Evolutionary conservation across 1,140 invertebrate genomes (phyloP).

Genomic region (Drosophila gunungcola): DNA sequence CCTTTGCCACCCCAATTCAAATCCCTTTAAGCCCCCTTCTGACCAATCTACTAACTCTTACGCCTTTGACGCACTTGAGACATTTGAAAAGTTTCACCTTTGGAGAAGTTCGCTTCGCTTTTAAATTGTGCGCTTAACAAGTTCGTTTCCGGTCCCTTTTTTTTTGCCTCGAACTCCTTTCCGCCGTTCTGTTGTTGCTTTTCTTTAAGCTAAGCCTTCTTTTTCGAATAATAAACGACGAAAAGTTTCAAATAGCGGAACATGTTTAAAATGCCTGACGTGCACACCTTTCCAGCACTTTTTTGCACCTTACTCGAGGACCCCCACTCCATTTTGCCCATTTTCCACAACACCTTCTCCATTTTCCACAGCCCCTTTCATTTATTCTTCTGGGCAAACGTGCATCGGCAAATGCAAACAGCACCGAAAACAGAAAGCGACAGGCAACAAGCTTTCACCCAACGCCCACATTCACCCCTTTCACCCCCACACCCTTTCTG

Average conservation of each 20-base stretch:
- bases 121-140: constrained; percentile 50
- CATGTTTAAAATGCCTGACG: constrained; percentile 71
- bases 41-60: neutral
- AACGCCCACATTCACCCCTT: constrained; percentile 1
- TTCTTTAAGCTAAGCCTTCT: constrained; percentile 9
- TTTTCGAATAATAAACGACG: constrained; percentile 60
- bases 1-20: neutral
- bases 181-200: constrained; percentile 13
- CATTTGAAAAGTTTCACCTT: constrained; percentile 49
- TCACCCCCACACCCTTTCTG: neutral
- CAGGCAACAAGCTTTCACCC: constrained; percentile 59
- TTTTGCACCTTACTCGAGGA: neutral
- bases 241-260: constrained; percentile 63
- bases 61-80: constrained; percentile 43
- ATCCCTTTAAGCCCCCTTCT: neutral
- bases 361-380: constrained; percentile 1
- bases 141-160: constrained; percentile 27
- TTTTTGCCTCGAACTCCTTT: neutral
- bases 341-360: neutral
- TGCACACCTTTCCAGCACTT: constrained; percentile 27
- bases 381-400: constrained; percentile 30
- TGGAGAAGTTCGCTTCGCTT: constrained; percentile 41
- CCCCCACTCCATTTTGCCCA: neutral
- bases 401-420: constrained; percentile 49
- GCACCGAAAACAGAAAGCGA: constrained; percentile 20